These are phyloP conservation scores for Calliopum simillimum DNA, from an alignment of 2,888 invertebrate genomes.

Conservation along the genomic window DNA sequence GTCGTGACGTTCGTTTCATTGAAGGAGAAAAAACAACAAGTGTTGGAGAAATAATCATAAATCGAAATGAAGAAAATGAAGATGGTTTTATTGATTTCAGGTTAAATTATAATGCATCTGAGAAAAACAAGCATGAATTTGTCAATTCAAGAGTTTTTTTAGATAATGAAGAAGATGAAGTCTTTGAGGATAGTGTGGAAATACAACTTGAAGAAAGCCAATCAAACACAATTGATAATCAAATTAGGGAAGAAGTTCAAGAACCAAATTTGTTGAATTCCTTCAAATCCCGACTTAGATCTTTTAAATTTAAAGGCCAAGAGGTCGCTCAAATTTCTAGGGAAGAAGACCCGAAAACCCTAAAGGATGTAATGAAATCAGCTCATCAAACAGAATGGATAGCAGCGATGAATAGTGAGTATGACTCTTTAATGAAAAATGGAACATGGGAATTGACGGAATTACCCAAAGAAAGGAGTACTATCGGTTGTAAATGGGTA, in stretches of 20 bases:
- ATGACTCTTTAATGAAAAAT: slow-evolving; percentile 38
- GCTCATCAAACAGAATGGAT: background rate
- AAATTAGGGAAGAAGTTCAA: slow-evolving; percentile 43
- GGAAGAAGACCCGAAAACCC: too few relatives aligned
- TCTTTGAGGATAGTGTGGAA: background rate
- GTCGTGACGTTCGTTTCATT: slow-evolving; percentile 33
- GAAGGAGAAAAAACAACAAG: background rate
- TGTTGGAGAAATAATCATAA: background rate
- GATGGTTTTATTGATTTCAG: background rate
- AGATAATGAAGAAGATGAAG: too few relatives aligned
- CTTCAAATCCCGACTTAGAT: background rate
- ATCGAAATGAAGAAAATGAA: background rate
- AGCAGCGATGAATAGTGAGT: background rate
- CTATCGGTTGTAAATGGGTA: slow-evolving; percentile 20
- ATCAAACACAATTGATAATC: too few relatives aligned
- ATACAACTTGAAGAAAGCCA: background rate
- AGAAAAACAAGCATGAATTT: background rate
- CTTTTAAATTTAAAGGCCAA: background rate
- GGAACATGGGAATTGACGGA: slow-evolving; percentile 5
- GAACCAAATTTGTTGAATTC: slow-evolving; percentile 27
- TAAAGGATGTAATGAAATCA: background rate
- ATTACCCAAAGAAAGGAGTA: background rate
- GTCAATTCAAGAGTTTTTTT: too few relatives aligned
- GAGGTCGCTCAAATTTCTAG: too few relatives aligned
- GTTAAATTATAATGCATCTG: background rate